Percentiles rank a stretch among this genome's conserved stretches.
Conservation (phyloP, 2,888 invertebrate genomes). For the Heliconius hortense region DNA sequence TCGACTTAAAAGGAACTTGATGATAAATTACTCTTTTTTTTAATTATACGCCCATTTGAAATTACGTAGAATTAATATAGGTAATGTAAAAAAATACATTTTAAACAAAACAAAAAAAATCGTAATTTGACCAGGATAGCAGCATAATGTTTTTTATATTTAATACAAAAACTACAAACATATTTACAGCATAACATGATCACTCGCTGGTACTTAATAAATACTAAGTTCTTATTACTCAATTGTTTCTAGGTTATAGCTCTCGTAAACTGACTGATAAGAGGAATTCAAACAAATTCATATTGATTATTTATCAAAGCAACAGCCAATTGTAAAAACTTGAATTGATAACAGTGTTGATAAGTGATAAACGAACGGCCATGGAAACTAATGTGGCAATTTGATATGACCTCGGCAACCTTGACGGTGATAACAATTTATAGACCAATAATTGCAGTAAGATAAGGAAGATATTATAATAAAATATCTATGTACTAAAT, state of each 20-base stretch:
- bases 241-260: slow-evolving; percentile 32
- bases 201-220: not conserved
- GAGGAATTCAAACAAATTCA: slow-evolving; percentile 36
- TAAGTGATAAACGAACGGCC: slow-evolving; percentile 45
- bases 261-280: slow-evolving; percentile 31
- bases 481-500: not conserved
- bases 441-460: slow-evolving; percentile 30
- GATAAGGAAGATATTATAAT: slow-evolving; percentile 29
- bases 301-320: slow-evolving; percentile 43
- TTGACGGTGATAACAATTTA: slow-evolving; percentile 48
- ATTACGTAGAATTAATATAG: no score
- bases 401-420: slow-evolving; percentile 57
- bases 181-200: not conserved
- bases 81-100: no score
- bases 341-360: slow-evolving; percentile 42
- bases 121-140: not conserved
- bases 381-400: slow-evolving; percentile 50
- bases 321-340: slow-evolving; percentile 43
- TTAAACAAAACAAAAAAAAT: no score
- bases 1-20: no score
- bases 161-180: not conserved
- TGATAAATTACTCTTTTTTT: not conserved
- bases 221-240: not conserved
- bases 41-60: not conserved
- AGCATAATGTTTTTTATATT: not conserved